Conservation (phyloP, 2,888 invertebrate species). For the Ypsolopha sequella region DNA sequence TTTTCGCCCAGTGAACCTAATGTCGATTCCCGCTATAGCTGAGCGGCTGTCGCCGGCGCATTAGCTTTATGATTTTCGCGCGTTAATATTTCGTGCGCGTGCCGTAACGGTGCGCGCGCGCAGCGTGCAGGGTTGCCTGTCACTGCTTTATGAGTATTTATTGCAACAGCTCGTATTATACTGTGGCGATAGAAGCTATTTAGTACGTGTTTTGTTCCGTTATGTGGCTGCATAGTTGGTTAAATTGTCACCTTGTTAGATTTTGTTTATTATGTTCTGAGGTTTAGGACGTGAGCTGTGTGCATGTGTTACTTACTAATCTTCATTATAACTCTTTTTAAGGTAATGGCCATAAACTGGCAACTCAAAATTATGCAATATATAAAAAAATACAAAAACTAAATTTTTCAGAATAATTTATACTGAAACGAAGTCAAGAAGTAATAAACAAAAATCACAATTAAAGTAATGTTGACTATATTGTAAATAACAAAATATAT, state of each 20-base stretch:
- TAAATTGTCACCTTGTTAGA: background rate
- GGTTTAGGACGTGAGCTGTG: background rate
- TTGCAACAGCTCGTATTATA: conserved; percentile 6
- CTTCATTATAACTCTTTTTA: background rate
- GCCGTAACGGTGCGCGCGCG: conserved; percentile 22
- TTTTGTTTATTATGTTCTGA: background rate
- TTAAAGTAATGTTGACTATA: too few relatives aligned
- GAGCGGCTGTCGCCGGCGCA: conserved; percentile 2
- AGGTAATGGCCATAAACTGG: background rate
- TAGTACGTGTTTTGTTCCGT: background rate
- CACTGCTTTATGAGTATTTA: conserved; percentile 25
- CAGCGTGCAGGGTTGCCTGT: conserved; percentile 22
- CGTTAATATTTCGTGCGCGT: conserved; percentile 25
- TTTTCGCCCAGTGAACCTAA: too few relatives aligned
- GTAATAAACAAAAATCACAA: conserved; percentile 19
- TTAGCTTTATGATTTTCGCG: conserved; percentile 49
- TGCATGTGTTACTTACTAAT: background rate
- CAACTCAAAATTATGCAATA: too few relatives aligned
- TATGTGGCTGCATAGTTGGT: background rate
- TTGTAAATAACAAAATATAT: too few relatives aligned
- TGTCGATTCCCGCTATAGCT: background rate
- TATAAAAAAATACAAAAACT: too few relatives aligned
- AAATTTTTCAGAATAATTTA: too few relatives aligned
- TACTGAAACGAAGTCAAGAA: background rate
- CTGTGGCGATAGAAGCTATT: background rate